Percentiles rank a stretch among this genome's conserved stretches.
phyloP scores from a whole-genome alignment of 2,888 invertebrate genomes.

The Lithophane semibrunnea region DNA sequence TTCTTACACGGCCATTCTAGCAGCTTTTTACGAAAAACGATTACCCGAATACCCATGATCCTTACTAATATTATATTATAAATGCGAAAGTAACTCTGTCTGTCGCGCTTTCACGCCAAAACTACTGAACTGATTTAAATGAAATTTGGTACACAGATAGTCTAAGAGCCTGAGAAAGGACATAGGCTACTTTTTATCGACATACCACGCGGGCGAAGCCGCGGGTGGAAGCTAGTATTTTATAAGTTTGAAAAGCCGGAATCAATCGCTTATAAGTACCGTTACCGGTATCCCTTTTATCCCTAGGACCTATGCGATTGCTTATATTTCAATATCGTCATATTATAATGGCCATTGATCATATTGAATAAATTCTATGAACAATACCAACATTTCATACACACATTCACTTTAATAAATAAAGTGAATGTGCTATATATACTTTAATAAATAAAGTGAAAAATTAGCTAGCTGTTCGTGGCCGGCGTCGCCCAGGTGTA shows the following conservation, averaged over 20 bases:
- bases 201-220: too few relatives aligned
- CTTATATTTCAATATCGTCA: neutral
- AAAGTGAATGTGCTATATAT: too few relatives aligned
- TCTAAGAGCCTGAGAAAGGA: too few relatives aligned
- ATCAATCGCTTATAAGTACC: neutral
- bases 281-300: neutral
- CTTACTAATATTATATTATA: too few relatives aligned
- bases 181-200: too few relatives aligned
- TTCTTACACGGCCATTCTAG: neutral
- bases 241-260: neutral
- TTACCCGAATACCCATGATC: neutral
- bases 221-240: too few relatives aligned
- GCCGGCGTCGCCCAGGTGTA: too few relatives aligned
- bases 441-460: too few relatives aligned
- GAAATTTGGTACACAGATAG: too few relatives aligned
- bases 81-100: too few relatives aligned
- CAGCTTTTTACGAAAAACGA: neutral
- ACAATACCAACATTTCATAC: constrained; percentile 13
- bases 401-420: neutral
- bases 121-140: too few relatives aligned
- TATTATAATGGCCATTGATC: constrained; percentile 16
- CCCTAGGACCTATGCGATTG: neutral
- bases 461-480: neutral
- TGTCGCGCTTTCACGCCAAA: too few relatives aligned
- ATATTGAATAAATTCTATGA: constrained; percentile 17